phyloP scores from a whole-genome alignment of 1,140 invertebrate genomes.

The Drosophila cardini region DNA sequence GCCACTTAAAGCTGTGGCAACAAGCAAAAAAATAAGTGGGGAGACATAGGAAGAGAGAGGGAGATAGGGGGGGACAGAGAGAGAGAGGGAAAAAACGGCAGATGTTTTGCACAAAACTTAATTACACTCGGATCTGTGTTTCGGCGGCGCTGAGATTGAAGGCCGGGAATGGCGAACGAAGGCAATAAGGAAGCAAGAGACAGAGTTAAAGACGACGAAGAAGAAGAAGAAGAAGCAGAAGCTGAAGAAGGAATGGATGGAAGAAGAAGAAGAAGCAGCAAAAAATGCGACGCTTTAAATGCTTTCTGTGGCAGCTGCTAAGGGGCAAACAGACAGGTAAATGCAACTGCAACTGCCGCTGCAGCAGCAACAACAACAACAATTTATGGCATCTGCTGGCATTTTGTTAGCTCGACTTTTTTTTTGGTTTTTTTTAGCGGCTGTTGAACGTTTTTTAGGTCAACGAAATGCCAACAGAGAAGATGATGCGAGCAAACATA shows the following conservation, averaged over 20 bases:
- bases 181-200: constrained; percentile 12
- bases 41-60: constrained; percentile 17
- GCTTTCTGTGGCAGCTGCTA: constrained; percentile 52
- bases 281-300: constrained; percentile 58
- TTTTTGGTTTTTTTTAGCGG: constrained; percentile 55
- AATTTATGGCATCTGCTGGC: constrained; percentile 69
- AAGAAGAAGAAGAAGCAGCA: constrained; percentile 1
- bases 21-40: constrained; percentile 15
- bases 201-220: background rate
- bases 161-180: constrained; percentile 56
- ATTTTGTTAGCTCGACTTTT: constrained; percentile 49
- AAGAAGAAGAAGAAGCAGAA: constrained; percentile 1
- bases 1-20: constrained; percentile 44
- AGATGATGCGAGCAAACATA: constrained; percentile 78
- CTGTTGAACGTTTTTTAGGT: constrained; percentile 81
- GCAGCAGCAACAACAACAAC: constrained; percentile 57
- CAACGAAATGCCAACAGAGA: constrained; percentile 75
- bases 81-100: constrained; percentile 50
- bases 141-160: constrained; percentile 69
- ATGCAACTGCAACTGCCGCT: constrained; percentile 61
- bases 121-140: constrained; percentile 61
- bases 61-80: constrained; percentile 7
- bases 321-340: constrained; percentile 54
- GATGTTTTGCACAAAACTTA: constrained; percentile 77
- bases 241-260: constrained; percentile 1